Percentiles rank a stretch among this genome's conserved stretches.
These are phyloP conservation scores for Pseudomyrmex flavicornis DNA, from an alignment of 1,140 invertebrate species.

Conservation along the genomic window DNA sequence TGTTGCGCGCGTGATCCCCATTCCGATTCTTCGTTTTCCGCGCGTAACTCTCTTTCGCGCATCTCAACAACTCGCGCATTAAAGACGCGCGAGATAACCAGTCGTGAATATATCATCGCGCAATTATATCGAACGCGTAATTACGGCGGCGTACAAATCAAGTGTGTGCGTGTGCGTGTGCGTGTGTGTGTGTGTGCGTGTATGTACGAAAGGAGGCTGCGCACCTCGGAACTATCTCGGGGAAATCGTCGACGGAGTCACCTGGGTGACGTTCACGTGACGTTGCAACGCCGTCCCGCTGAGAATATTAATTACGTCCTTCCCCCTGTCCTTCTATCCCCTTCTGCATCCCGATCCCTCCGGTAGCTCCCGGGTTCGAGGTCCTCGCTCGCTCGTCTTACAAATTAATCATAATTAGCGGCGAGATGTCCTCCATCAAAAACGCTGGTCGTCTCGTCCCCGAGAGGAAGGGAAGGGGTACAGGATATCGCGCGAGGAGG, in stretches of 20 bases:
- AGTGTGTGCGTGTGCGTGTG: neutral
- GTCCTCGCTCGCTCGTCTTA: constrained; percentile 67
- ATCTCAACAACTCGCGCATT: constrained; percentile 44
- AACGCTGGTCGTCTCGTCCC: constrained; percentile 64
- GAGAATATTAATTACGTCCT: constrained; percentile 78
- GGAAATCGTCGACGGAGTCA: constrained; percentile 68
- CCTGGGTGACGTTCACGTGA: constrained; percentile 73
- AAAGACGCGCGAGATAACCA: constrained; percentile 46
- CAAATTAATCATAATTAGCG: constrained; percentile 81
- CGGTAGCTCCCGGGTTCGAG: constrained; percentile 67
- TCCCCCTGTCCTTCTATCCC: constrained; percentile 4
- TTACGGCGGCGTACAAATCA: constrained; percentile 34
- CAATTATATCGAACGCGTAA: constrained; percentile 58
- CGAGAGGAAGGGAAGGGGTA: neutral
- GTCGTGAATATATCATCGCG: constrained; percentile 59
- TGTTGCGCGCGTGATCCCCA: neutral
- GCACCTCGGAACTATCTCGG: constrained; percentile 24
- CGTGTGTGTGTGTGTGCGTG: neutral
- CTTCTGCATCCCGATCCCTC: constrained; percentile 30
- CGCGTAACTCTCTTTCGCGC: constrained; percentile 35
- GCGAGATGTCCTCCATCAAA: constrained; percentile 75
- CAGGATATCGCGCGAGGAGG: constrained; percentile 9
- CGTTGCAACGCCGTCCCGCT: constrained; percentile 72
- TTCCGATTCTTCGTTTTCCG: neutral
- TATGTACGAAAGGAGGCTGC: constrained; percentile 25